phyloP scores from a whole-genome alignment of 2,888 invertebrate genomes.

The Nephrotoma flavescens region DNA sequence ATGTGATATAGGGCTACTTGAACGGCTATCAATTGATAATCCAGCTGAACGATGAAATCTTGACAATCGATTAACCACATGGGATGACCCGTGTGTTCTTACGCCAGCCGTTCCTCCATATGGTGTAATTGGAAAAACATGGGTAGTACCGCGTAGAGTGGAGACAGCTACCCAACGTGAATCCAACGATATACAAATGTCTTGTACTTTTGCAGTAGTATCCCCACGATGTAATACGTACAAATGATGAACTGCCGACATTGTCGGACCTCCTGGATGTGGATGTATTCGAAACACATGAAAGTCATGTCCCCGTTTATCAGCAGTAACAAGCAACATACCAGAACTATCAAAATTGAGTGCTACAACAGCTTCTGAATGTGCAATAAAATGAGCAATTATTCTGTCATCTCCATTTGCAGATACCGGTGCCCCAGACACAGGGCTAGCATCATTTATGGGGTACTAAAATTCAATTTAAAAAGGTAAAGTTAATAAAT shows the following conservation, averaged over 20 bases:
- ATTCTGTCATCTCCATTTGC: constrained; percentile 48
- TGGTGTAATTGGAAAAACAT: constrained; percentile 92
- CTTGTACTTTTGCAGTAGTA: constrained; percentile 88
- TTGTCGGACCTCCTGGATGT: constrained; percentile 73
- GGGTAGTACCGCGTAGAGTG: constrained; percentile 91
- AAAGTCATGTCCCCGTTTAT: constrained; percentile 87
- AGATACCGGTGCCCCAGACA: constrained; percentile 24
- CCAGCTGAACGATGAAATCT: constrained; percentile 95
- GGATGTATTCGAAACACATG: constrained; percentile 90
- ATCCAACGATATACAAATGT: constrained; percentile 83
- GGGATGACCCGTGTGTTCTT: constrained; percentile 85
- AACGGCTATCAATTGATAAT: constrained; percentile 52
- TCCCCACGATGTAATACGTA: constrained; percentile 92
- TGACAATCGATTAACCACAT: constrained; percentile 87
- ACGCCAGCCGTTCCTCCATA: constrained; percentile 87
- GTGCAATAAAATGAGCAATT: constrained; percentile 77
- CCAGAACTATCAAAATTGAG: constrained; percentile 86
- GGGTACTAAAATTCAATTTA: constrained; percentile 19
- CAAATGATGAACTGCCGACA: constrained; percentile 86
- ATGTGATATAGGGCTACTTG: constrained; percentile 48
- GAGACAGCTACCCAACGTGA: constrained; percentile 94
- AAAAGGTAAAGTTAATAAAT: not conserved
- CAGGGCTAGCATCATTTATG: constrained; percentile 28
- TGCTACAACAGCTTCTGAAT: constrained; percentile 76
- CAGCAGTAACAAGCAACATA: constrained; percentile 77